phyloP scores from a whole-genome alignment of 2,888 invertebrate genomes.

The Dyspetes luteomarginatus region DNA sequence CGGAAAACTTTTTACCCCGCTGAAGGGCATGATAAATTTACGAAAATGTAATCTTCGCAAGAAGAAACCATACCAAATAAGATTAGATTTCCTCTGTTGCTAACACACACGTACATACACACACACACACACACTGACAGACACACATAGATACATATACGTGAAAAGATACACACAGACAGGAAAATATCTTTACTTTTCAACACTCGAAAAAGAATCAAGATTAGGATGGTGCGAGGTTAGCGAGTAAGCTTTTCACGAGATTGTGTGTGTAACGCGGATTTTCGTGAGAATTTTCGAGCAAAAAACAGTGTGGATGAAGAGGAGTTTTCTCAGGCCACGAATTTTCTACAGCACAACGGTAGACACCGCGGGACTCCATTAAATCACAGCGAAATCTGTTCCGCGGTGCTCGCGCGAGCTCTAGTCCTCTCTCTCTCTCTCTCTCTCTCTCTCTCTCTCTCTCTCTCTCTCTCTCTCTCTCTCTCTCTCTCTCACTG shows the following conservation, averaged over 20 bases:
- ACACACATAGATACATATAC: slow-evolving; percentile 13
- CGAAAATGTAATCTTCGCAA: slow-evolving; percentile 58
- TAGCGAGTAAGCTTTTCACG: background rate
- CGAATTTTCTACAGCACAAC: slow-evolving; percentile 39
- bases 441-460: background rate
- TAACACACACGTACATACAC: slow-evolving; percentile 27
- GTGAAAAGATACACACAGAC: too few relatives aligned
- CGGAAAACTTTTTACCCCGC: slow-evolving; percentile 44
- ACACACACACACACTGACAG: slow-evolving; percentile 13
- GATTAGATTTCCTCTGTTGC: slow-evolving; percentile 59
- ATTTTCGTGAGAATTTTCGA: slow-evolving; percentile 52
- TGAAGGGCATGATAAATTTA: slow-evolving; percentile 51
- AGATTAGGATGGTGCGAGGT: slow-evolving; percentile 42
- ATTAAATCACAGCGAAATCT: slow-evolving; percentile 83
- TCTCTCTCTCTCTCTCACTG: background rate
- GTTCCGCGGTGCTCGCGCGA: slow-evolving; percentile 77
- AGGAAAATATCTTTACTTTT: too few relatives aligned
- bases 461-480: background rate
- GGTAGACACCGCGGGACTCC: slow-evolving; percentile 75
- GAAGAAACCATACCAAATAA: slow-evolving; percentile 52
- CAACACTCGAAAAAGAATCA: slow-evolving; percentile 46
- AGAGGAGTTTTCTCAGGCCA: slow-evolving; percentile 40
- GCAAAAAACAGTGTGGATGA: slow-evolving; percentile 61
- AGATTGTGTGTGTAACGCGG: slow-evolving; percentile 15
- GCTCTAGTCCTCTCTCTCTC: slow-evolving; percentile 5